Evolutionary conservation across 1,140 invertebrate genomes (phyloP).

Genomic region (Augochlora pura): DNA sequence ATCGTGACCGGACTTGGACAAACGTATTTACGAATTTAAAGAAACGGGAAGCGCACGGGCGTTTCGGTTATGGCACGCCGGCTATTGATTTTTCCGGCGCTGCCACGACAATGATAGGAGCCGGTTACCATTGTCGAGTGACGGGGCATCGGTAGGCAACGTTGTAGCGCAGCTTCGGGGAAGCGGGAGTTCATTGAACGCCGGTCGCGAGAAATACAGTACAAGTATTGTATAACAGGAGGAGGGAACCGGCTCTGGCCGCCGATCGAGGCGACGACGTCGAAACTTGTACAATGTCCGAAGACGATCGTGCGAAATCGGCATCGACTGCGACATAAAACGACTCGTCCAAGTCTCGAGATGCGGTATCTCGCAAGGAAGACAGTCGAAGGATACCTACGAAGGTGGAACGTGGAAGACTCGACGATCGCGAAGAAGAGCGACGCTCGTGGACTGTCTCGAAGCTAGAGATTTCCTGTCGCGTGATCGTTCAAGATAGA

Average conservation of each 20-base stretch:
- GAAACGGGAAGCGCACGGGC: not conserved
- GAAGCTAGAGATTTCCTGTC: not conserved
- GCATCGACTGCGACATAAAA: too few species aligned
- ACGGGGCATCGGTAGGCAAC: slow-evolving; percentile 9
- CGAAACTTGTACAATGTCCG: not conserved
- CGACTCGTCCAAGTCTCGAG: too few species aligned
- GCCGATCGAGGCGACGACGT: not conserved
- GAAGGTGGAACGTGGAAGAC: too few species aligned
- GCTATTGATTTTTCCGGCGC: slow-evolving; percentile 55
- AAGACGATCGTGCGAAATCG: not conserved
- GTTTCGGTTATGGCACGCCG: slow-evolving; percentile 35
- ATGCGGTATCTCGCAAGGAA: too few species aligned
- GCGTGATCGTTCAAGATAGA: not conserved
- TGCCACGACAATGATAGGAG: slow-evolving; percentile 45
- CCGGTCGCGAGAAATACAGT: slow-evolving; percentile 11
- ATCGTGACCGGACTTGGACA: not conserved
- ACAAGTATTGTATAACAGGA: slow-evolving; percentile 5
- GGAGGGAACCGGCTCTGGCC: not conserved
- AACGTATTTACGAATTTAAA: slow-evolving; percentile 1
- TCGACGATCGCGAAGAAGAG: too few species aligned
- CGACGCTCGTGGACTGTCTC: not conserved
- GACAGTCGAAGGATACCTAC: too few species aligned
- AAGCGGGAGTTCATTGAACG: slow-evolving; percentile 38
- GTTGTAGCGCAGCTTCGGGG: not conserved
- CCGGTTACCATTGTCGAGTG: slow-evolving; percentile 28